phyloP scores from a whole-genome alignment of 2,797 vertebrate species.

The Mormyrops boulengeri region DNA sequence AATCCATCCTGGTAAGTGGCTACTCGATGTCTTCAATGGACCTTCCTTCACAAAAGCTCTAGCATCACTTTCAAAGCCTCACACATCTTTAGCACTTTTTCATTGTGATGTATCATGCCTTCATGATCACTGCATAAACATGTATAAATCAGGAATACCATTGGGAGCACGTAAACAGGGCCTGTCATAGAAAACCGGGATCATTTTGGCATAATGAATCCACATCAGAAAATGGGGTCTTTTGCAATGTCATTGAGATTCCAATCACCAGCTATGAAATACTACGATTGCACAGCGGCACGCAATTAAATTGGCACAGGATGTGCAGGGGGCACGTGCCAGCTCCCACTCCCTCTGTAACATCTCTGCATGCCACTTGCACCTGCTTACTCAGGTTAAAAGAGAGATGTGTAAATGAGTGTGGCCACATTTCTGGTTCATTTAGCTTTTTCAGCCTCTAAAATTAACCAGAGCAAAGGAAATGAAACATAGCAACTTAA shows the following conservation, averaged over 20 bases:
- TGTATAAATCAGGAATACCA: background rate
- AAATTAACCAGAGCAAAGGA: background rate
- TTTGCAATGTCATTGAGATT: conserved; percentile 3
- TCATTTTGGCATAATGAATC: background rate
- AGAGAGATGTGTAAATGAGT: background rate
- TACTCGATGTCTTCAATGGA: background rate
- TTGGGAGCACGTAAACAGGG: background rate
- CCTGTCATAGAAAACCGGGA: background rate
- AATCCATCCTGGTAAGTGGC: background rate
- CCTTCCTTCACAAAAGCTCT: background rate
- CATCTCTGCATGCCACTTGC: background rate
- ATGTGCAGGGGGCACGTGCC: background rate
- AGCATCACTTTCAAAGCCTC: background rate
- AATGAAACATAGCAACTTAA: background rate
- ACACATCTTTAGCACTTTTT: background rate
- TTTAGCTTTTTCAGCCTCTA: background rate
- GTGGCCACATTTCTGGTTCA: background rate
- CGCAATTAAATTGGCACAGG: background rate
- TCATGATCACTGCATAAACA: conserved; percentile 3
- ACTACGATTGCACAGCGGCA: background rate
- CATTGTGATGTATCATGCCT: background rate
- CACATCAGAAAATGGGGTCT: background rate
- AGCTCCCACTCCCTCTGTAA: background rate
- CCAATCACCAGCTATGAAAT: background rate
- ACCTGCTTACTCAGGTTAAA: background rate